phyloP scores from a whole-genome alignment of 2,888 invertebrate genomes.

The Cataglyphis rosenhaueri region DNA sequence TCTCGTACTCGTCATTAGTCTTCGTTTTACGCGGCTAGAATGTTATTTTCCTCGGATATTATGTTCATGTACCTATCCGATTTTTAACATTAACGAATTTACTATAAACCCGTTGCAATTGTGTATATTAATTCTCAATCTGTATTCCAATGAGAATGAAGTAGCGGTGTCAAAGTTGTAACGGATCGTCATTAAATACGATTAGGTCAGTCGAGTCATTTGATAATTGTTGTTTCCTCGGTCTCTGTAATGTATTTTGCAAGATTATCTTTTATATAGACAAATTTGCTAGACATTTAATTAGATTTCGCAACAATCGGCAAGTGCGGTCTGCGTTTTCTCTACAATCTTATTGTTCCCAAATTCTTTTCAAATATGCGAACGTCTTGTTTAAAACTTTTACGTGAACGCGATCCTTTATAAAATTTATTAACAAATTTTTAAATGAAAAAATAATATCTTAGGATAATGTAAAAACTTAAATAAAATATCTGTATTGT shows the following conservation, averaged over 20 bases:
- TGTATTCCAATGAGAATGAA: not conserved
- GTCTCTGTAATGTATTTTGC: not conserved
- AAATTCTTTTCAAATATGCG: not conserved
- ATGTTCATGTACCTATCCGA: not conserved
- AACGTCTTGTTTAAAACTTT: not conserved
- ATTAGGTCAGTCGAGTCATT: not conserved
- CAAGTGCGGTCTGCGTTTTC: not conserved
- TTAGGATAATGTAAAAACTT: not conserved
- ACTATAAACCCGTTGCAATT: not conserved
- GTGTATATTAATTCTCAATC: not conserved
- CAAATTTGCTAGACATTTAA: not conserved
- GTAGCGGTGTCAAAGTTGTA: not conserved
- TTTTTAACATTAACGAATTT: not conserved
- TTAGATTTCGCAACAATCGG: not conserved
- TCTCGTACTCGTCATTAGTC: conserved; percentile 5
- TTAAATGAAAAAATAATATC: not conserved
- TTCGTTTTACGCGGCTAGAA: not conserved
- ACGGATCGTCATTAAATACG: not conserved
- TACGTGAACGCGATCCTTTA: not conserved
- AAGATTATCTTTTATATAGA: not conserved
- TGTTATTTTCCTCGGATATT: not conserved
- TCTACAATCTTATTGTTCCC: not conserved
- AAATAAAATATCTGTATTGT: not conserved
- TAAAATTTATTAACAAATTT: not conserved
- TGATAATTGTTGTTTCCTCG: not conserved